Evolutionary conservation across 1,140 invertebrate species (phyloP).

Genomic region (Amphibalanus amphitrite): DNA sequence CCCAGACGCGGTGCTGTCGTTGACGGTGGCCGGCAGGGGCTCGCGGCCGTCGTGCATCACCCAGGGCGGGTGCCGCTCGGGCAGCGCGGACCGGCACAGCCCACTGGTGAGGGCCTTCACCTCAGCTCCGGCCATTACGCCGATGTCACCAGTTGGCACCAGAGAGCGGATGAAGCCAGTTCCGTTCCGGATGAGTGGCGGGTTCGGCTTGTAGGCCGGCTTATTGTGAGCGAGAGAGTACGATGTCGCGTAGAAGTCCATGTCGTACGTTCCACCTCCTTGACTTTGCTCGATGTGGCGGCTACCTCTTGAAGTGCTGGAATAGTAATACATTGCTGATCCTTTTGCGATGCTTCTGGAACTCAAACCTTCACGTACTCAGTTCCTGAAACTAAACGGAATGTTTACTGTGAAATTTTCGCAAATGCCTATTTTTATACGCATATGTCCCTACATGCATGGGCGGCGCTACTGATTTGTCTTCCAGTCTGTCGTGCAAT

Average conservation of each 20-base stretch:
- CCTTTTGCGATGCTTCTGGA: no score
- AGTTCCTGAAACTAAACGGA: no score
- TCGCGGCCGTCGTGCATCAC: not conserved
- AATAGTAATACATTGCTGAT: not conserved
- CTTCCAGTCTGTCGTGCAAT: no score
- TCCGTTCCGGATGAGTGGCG: not conserved
- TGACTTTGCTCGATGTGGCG: not conserved
- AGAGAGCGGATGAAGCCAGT: not conserved
- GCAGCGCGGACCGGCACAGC: not conserved
- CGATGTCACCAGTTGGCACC: not conserved
- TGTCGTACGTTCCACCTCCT: not conserved
- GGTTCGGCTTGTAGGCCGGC: not conserved
- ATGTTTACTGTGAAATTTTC: no score
- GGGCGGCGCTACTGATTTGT: no score
- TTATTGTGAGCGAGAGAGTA: not conserved
- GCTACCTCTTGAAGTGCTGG: not conserved
- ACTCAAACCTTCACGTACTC: no score
- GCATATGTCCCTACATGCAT: no score
- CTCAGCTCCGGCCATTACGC: not conserved
- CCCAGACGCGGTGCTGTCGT: not conserved
- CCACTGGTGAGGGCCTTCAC: not conserved
- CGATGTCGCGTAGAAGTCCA: not conserved
- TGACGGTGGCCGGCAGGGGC: not conserved
- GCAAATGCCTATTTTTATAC: no score
- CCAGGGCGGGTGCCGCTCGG: not conserved